These are phyloP conservation scores for Eulemur rubriventer DNA, from an alignment of 2,797 vertebrate genomes.

Conservation along the genomic window DNA sequence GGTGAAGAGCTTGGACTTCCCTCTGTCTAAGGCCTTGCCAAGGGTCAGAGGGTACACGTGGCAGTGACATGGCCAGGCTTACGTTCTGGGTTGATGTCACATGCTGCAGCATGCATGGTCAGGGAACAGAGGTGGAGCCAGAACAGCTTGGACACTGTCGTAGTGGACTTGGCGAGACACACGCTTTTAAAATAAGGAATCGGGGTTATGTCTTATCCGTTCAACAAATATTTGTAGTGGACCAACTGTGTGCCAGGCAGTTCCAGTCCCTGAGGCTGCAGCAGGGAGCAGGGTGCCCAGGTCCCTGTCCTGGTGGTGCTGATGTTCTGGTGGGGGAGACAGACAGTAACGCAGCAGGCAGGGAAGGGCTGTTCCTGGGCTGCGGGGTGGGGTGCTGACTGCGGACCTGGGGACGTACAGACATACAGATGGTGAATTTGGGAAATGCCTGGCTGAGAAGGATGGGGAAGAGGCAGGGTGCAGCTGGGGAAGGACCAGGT, in stretches of 20 bases:
- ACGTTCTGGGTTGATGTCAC: too few species aligned
- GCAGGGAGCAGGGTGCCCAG: neutral
- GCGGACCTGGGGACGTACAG: neutral
- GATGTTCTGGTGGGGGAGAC: neutral
- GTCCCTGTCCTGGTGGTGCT: neutral
- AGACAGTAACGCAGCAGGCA: neutral
- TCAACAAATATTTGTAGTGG: neutral
- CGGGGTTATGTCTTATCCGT: fast-evolving
- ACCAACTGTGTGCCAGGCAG: too few species aligned
- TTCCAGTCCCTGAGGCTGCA: neutral
- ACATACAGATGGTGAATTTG: neutral
- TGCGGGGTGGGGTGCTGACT: neutral
- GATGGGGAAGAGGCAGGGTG: neutral
- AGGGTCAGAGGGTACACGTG: neutral
- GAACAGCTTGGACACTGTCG: neutral
- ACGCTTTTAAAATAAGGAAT: neutral
- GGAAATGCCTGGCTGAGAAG: neutral
- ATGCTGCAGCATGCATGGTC: neutral
- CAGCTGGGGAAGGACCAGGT: neutral
- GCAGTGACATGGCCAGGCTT: neutral
- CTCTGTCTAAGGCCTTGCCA: neutral
- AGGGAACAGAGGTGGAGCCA: neutral
- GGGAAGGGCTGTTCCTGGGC: neutral
- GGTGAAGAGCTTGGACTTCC: neutral
- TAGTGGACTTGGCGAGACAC: neutral